phyloP scores from a whole-genome alignment of 2,888 invertebrate species.

The Pimpla rufipes region DNA sequence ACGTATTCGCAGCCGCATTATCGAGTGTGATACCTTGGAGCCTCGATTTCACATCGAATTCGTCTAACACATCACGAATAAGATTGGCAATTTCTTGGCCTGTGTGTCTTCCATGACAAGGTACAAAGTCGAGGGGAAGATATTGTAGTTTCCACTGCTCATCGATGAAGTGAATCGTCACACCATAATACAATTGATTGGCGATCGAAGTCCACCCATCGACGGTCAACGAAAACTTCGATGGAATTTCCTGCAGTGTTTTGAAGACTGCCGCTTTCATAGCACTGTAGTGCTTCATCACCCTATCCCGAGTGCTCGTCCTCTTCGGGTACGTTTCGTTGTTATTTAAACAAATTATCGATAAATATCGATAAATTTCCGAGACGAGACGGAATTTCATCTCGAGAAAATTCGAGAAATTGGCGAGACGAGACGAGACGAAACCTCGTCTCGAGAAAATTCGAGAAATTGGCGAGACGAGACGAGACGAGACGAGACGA shows the following conservation, averaged over 20 bases:
- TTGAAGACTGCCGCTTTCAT: constrained; percentile 60
- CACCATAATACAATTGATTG: constrained; percentile 56
- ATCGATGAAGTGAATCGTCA: constrained; percentile 68
- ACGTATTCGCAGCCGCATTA: constrained; percentile 49
- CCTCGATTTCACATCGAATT: constrained; percentile 31
- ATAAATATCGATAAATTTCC: no score
- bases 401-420: no score
- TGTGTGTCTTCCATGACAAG: constrained; percentile 54
- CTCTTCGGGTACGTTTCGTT: constrained; percentile 51
- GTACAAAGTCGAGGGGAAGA: constrained; percentile 62
- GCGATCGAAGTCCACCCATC: no score
- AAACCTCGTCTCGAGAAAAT: no score
- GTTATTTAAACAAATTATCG: no score
- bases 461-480: no score
- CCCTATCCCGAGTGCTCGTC: constrained; percentile 47
- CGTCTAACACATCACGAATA: constrained; percentile 26
- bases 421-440: no score
- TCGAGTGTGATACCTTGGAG: constrained; percentile 41
- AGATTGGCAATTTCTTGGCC: constrained; percentile 55
- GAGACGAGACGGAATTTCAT: no score
- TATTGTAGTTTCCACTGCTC: constrained; percentile 61
- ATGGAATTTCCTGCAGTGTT: constrained; percentile 47
- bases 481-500: no score
- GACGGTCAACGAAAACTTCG: constrained; percentile 68
- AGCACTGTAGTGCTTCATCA: constrained; percentile 41